Evolutionary conservation across 1,140 invertebrate species (phyloP).

Genomic region (Formica exsecta): DNA sequence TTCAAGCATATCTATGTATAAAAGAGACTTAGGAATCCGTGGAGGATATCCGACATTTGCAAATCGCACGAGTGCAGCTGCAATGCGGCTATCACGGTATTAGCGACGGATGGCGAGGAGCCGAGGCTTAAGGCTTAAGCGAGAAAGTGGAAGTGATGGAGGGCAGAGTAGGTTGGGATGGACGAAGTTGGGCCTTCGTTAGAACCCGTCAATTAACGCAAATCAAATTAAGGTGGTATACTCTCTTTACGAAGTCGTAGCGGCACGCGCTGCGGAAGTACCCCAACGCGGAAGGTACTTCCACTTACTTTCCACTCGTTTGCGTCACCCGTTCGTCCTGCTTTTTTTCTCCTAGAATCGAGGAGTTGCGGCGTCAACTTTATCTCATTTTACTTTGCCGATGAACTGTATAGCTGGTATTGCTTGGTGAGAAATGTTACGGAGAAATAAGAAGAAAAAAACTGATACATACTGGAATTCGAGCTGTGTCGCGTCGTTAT

Average conservation of each 20-base stretch:
- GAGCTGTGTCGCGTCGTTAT: background rate
- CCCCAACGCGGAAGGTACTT: conserved; percentile 22
- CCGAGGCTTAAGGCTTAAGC: conserved; percentile 44
- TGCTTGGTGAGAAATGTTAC: conserved; percentile 11
- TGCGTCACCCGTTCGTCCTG: conserved; percentile 28
- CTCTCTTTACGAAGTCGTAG: conserved; percentile 64
- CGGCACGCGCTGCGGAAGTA: conserved; percentile 60
- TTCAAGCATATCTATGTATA: conserved; percentile 49
- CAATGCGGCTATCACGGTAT: conserved; percentile 69
- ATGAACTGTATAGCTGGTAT: background rate
- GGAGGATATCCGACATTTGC: conserved; percentile 63
- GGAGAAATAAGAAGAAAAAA: background rate
- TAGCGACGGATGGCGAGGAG: conserved; percentile 6
- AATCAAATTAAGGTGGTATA: conserved; percentile 76
- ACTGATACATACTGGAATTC: background rate
- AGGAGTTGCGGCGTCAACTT: background rate
- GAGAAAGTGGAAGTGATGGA: conserved; percentile 58
- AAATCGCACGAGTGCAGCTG: conserved; percentile 70
- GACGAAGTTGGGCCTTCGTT: conserved; percentile 73
- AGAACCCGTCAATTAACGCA: conserved; percentile 78
- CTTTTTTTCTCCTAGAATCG: background rate
- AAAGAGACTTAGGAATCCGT: conserved; percentile 54
- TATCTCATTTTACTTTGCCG: background rate
- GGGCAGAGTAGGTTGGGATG: conserved; percentile 16
- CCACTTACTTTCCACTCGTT: conserved; percentile 49